A percentile compares a stretch with the other conserved stretches of the same genome.
Conservation (phyloP, 1,140 invertebrate genomes). For the Carposina sasakii region DNA sequence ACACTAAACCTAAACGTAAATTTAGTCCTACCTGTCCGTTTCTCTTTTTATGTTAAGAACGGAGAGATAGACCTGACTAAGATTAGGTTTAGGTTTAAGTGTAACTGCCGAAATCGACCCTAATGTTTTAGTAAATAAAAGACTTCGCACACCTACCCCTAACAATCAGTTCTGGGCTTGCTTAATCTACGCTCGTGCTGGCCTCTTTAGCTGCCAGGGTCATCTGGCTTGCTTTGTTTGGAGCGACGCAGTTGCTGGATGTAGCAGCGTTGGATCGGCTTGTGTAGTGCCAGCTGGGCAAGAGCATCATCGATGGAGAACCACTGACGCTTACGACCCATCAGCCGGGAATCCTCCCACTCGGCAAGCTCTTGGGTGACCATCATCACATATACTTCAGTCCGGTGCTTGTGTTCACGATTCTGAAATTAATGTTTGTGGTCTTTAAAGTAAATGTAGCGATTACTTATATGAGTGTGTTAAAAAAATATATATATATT, state of each 20-base stretch:
- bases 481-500: no score
- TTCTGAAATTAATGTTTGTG: constrained; percentile 84
- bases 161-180: no score
- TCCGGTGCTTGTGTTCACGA: constrained; percentile 91
- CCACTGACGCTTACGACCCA: constrained; percentile 93
- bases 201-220: constrained; percentile 45
- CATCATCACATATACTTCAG: constrained; percentile 93
- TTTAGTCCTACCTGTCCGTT: no score
- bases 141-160: no score
- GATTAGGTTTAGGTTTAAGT: no score
- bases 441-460: no score
- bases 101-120: no score
- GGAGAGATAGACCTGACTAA: no score
- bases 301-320: constrained; percentile 92
- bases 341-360: constrained; percentile 93
- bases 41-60: no score
- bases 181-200: neutral
- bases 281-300: constrained; percentile 88
- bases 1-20: constrained; percentile 11
- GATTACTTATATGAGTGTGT: no score
- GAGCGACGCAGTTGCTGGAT: constrained; percentile 79
- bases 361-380: constrained; percentile 93
- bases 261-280: constrained; percentile 92
- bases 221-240: constrained; percentile 61
- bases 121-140: no score